A percentile compares a stretch with the other conserved stretches of the same genome.
These are phyloP conservation scores for Xanthorhoe designata DNA, from an alignment of 2,888 invertebrate genomes.

Conservation along the genomic window DNA sequence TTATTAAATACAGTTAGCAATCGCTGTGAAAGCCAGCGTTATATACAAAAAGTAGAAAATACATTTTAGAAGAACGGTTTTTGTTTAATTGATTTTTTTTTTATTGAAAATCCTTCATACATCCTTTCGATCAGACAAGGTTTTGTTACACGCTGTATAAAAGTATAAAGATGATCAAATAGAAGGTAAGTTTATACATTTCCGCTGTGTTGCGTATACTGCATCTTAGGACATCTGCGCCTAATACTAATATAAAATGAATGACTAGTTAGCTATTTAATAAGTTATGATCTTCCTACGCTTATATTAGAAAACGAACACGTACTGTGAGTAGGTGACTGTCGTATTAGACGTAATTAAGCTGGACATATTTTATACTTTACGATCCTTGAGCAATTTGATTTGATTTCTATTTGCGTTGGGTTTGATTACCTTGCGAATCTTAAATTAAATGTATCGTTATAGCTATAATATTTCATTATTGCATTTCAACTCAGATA, in stretches of 20 bases:
- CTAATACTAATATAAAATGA: slow-evolving; percentile 19
- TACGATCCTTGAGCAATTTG: slow-evolving; percentile 27
- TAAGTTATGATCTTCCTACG: slow-evolving; percentile 45
- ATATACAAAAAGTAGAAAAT: too few relatives aligned
- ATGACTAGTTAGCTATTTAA: slow-evolving; percentile 37
- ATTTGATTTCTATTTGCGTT: slow-evolving; percentile 19
- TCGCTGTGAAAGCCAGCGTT: too few relatives aligned
- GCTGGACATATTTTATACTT: slow-evolving; percentile 28
- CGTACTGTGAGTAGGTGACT: slow-evolving; percentile 30
- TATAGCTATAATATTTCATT: neutral
- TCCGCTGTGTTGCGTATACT: slow-evolving; percentile 1
- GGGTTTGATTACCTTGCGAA: slow-evolving; percentile 10
- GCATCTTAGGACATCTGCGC: slow-evolving; percentile 1
- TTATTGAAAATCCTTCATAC: too few relatives aligned
- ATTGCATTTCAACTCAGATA: neutral
- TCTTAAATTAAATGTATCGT: neutral
- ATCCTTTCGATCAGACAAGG: too few relatives aligned
- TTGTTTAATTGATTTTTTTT: too few relatives aligned
- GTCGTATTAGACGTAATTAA: slow-evolving; percentile 35
- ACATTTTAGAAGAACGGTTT: too few relatives aligned
- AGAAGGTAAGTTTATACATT: neutral
- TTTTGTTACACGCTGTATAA: too few relatives aligned
- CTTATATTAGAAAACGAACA: slow-evolving; percentile 40
- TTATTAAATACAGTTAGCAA: too few relatives aligned
- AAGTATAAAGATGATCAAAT: neutral